Evolutionary conservation across 2,888 invertebrate species (phyloP).

Genomic region (Macrophya annulata): DNA sequence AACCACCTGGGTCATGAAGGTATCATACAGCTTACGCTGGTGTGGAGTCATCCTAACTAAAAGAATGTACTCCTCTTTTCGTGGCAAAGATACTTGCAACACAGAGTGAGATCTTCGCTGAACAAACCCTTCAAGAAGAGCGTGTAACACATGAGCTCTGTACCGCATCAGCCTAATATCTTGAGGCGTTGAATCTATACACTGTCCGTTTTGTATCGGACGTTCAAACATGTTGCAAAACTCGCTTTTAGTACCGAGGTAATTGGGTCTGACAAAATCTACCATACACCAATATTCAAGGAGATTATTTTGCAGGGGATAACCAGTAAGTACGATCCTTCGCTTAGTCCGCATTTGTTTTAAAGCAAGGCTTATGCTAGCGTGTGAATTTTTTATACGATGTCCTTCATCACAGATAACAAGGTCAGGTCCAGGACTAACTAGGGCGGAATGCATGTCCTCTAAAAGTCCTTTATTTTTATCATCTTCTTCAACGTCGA

Average conservation of each 20-base stretch:
- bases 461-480: slow-evolving; percentile 89
- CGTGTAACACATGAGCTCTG: slow-evolving; percentile 97
- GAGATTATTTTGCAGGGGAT: slow-evolving; percentile 98
- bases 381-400: slow-evolving; percentile 98
- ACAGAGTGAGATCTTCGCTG: slow-evolving; percentile 97
- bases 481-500: slow-evolving; percentile 82
- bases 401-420: slow-evolving; percentile 99
- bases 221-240: slow-evolving; percentile 99
- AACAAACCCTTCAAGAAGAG: slow-evolving; percentile 96
- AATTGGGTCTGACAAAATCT: slow-evolving; percentile 98
- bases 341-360: slow-evolving; percentile 97
- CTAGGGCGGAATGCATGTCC: slow-evolving; percentile 91
- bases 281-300: slow-evolving; percentile 99
- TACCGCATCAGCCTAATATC: slow-evolving; percentile 97
- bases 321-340: slow-evolving; percentile 97
- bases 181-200: slow-evolving; percentile 96
- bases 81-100: slow-evolving; percentile 94
- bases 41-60: slow-evolving; percentile 93
- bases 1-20: slow-evolving; percentile 96
- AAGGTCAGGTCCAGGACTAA: slow-evolving; percentile 95
- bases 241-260: slow-evolving; percentile 97
- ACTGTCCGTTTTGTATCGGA: slow-evolving; percentile 99
- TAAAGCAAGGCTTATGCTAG: slow-evolving; percentile 96
- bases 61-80: slow-evolving; percentile 97
- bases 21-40: slow-evolving; percentile 94